Evolutionary conservation across 2,113 vertebrate species (phyloP).

Genomic region (Nothocercus nigrocapillus): DNA sequence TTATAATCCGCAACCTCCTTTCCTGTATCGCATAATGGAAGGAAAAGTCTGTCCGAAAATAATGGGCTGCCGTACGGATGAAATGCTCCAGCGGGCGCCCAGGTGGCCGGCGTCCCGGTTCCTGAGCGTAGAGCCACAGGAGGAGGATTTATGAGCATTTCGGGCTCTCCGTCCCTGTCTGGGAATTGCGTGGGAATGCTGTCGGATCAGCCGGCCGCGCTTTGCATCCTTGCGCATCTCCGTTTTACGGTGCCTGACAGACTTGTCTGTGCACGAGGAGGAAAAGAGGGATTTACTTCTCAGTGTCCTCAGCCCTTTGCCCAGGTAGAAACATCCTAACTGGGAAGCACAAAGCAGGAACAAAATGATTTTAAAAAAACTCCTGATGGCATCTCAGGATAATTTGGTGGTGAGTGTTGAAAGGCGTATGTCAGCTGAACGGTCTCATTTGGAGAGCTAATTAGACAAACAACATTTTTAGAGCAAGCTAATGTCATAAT

Average conservation of each 20-base stretch:
- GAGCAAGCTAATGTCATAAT: slow-evolving; percentile 59
- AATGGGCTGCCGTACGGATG: slow-evolving; percentile 64
- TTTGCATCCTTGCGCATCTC: no score
- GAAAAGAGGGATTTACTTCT: background rate
- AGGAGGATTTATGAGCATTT: background rate
- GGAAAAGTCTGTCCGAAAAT: slow-evolving; percentile 77
- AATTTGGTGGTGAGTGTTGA: slow-evolving; percentile 54
- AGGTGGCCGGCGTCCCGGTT: slow-evolving; percentile 75
- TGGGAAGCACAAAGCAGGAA: slow-evolving; percentile 29
- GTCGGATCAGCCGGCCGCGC: background rate
- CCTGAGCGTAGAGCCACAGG: slow-evolving; percentile 5
- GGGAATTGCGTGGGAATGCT: background rate
- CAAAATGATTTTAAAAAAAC: slow-evolving; percentile 27
- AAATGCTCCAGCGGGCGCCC: slow-evolving; percentile 70
- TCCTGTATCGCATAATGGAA: slow-evolving; percentile 80
- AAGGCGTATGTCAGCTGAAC: slow-evolving; percentile 31
- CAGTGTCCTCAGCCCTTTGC: background rate
- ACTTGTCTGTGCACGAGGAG: fast-evolving
- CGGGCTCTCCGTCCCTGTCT: fast-evolving
- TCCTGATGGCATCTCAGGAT: slow-evolving; percentile 58
- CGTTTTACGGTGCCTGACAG: background rate
- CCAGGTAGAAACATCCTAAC: background rate
- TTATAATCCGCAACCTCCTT: slow-evolving; percentile 72
- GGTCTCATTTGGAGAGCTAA: slow-evolving; percentile 59
- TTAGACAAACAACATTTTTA: slow-evolving; percentile 64